Base-by-base conservation (phyloP, 2,113 vertebrate species). In the Coturnix japonica region DNA sequence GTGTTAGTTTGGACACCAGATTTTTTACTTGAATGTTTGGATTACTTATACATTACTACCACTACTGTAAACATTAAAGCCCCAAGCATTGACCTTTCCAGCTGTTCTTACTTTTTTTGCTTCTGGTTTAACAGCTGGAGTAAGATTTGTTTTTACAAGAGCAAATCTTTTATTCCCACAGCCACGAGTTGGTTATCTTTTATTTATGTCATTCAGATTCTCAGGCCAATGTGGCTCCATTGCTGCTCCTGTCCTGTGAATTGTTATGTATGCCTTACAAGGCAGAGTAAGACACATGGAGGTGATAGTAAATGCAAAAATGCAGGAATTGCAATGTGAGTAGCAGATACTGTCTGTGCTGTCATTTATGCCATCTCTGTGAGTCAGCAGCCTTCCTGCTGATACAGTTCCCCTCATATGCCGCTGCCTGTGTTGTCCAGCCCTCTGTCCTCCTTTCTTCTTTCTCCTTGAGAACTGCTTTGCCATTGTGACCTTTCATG, bases 381-480 rank as follows among this genome's bases (percentile, higher is more conserved):
- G 64, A 81, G 72, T 85, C 85, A 66, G 81, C 74, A 91, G 60
- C 30, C 53, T 66, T 76, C 46, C 89, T 91, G 63, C 87, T 95
- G 78, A 14, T 87, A 33, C 11, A 37, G 7, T 63, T 95, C 61
- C 49, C 64, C 82, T 91, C 49, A 13, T 49, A 26, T 10, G 17
- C 67, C 46, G 70, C 15, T 89, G 7, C 35, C 31, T 37, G 21
- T 69, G 37, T 13, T 73, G 69, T 76, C 75, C 75, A 71, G n/a
- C 22, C 0, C 37, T 66, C 51, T 87, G 28, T 35, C 44, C 35
- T 39, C 31, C 13, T 80, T 81, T 88, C 65, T 3, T 37, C 31
- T 85, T 66, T 89, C 49, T 89, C 64, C 79, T 88, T 86, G 89
- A 90, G 80, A 93, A 44, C 37, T 82, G n/a, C 59, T 85, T 70